A percentile compares a stretch with the other conserved stretches of the same genome.
Evolutionary conservation across 2,113 vertebrate genomes (phyloP).

Genomic region (Lamprologus speciosus): DNA sequence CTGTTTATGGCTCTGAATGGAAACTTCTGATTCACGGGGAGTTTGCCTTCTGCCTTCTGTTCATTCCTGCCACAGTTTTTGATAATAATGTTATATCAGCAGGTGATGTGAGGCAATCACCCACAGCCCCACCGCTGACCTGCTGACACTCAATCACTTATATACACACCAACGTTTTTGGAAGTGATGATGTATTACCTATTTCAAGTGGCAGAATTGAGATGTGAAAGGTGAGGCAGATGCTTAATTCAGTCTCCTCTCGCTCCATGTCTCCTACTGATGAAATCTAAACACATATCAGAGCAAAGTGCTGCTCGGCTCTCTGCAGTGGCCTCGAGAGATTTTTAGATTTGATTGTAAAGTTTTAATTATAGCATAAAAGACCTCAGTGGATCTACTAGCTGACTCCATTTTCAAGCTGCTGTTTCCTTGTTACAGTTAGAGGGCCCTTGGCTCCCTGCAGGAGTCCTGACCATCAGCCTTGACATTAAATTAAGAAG

Average conservation of each 20-base stretch:
- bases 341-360: slow-evolving; percentile 24
- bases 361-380: slow-evolving; percentile 48
- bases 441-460: neutral
- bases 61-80: neutral
- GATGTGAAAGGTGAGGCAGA: slow-evolving; percentile 5
- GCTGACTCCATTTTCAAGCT: slow-evolving; percentile 3
- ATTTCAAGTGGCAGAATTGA: neutral
- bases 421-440: slow-evolving; percentile 7
- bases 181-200: neutral
- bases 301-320: neutral
- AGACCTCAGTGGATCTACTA: neutral
- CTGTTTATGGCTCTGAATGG: slow-evolving; percentile 5
- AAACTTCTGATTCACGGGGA: slow-evolving; percentile 1
- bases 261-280: neutral
- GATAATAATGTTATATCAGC: slow-evolving; percentile 2
- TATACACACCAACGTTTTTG: neutral
- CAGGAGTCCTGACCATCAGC: slow-evolving; percentile 10
- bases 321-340: slow-evolving; percentile 4
- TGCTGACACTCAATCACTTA: neutral
- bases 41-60: slow-evolving; percentile 15
- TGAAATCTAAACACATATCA: slow-evolving; percentile 10
- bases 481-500: neutral
- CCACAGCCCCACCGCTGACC: neutral
- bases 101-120: slow-evolving; percentile 18
- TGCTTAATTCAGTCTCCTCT: neutral